phyloP scores from a whole-genome alignment of 2,888 invertebrate species.

The Cotesia congregata region DNA sequence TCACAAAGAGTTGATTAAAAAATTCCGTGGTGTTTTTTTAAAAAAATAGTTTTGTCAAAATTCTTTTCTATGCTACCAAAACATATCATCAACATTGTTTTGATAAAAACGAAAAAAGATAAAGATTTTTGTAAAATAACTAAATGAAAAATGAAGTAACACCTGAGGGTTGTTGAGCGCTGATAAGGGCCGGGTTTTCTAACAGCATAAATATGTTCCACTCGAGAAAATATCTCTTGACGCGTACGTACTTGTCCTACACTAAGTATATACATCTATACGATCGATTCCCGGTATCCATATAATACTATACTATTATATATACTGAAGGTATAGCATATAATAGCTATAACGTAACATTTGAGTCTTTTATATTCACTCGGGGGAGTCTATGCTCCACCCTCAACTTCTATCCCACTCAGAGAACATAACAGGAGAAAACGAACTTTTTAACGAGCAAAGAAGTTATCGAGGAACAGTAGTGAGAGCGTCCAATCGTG shows the following conservation, averaged over 20 bases:
- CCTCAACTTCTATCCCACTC: not conserved
- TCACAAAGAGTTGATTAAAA: no score
- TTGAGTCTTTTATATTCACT: conserved; percentile 24
- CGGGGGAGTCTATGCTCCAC: conserved; percentile 22
- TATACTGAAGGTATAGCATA: no score
- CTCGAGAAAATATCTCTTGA: conserved; percentile 20
- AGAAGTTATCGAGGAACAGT: not conserved
- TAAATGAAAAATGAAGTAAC: not conserved
- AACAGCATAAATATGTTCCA: conserved; percentile 19
- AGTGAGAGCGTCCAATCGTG: not conserved
- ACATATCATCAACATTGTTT: no score
- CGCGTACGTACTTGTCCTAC: not conserved
- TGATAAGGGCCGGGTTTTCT: conserved; percentile 13
- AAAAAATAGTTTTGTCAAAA: no score
- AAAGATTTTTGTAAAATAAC: no score
- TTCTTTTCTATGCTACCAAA: no score
- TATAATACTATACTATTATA: not conserved
- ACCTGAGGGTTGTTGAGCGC: not conserved
- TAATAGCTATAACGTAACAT: no score
- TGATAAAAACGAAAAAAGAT: no score
- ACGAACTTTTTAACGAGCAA: conserved; percentile 4
- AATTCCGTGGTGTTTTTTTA: no score
- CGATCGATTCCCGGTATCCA: conserved; percentile 11
- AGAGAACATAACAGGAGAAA: not conserved
- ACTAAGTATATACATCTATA: not conserved